phyloP scores from a whole-genome alignment of 2,113 vertebrate genomes.

The Psilopsiagon aurifrons region DNA sequence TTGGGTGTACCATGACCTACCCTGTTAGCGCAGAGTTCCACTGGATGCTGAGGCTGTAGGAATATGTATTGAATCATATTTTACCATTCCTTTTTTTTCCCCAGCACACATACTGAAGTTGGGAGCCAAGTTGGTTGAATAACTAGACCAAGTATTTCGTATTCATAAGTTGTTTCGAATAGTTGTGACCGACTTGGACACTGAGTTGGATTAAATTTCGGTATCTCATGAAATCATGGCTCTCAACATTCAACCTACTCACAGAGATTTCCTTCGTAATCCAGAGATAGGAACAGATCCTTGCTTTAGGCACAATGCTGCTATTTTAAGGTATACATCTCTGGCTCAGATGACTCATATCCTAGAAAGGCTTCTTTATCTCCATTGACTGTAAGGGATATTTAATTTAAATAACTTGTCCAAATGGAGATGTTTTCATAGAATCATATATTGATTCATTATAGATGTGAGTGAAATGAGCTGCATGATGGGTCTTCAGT shows the following conservation, averaged over 20 bases:
- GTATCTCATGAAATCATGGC: neutral
- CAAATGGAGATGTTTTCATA: neutral
- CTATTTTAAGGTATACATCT: slow-evolving; percentile 2
- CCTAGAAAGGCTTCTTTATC: neutral
- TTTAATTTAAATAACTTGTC: slow-evolving; percentile 26
- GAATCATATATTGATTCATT: neutral
- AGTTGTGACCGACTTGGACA: neutral
- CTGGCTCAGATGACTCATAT: slow-evolving; percentile 2
- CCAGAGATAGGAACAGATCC: neutral
- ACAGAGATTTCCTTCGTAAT: neutral
- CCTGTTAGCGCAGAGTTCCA: slow-evolving; percentile 31
- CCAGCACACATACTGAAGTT: neutral
- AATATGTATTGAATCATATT: neutral
- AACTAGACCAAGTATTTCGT: neutral
- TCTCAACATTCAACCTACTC: neutral
- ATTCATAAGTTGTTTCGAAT: neutral
- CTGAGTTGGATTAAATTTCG: neutral
- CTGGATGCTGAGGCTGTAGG: neutral
- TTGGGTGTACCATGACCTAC: slow-evolving; percentile 25
- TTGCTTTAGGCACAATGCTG: neutral
- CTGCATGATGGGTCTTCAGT: neutral
- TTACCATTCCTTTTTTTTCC: neutral
- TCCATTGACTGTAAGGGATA: neutral
- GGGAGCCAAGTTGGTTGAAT: neutral
- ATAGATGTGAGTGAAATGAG: neutral